Evolutionary conservation across 2,888 invertebrate species (phyloP).

Genomic region (Spisula subtruncata): DNA sequence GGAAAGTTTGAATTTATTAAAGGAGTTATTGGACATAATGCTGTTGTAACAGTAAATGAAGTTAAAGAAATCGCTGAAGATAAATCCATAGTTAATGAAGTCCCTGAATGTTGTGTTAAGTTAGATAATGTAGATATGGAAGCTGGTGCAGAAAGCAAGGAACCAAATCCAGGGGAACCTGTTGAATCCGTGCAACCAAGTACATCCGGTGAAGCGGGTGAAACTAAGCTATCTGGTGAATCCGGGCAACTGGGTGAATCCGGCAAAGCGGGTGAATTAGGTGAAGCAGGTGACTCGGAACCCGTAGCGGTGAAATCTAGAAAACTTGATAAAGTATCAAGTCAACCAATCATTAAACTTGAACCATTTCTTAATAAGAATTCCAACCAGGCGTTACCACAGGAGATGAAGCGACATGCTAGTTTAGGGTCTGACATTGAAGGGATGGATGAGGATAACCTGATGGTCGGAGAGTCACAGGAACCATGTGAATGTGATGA

Average conservation of each 20-base stretch:
- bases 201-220: too few species aligned
- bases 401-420: not conserved
- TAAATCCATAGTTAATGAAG: slow-evolving; percentile 2
- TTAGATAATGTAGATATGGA: not conserved
- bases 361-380: not conserved
- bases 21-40: slow-evolving; percentile 9
- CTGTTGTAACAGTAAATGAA: not conserved
- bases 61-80: not conserved
- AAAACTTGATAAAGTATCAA: slow-evolving; percentile 19
- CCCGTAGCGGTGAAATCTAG: slow-evolving; percentile 11
- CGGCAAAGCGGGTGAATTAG: too few species aligned
- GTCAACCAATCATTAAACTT: not conserved
- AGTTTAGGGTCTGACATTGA: slow-evolving; percentile 36
- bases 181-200: too few species aligned
- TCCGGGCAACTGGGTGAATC: too few species aligned
- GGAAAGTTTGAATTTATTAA: not conserved
- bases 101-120: not conserved
- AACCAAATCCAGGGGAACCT: not conserved
- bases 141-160: not conserved
- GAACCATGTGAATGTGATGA: slow-evolving; percentile 60
- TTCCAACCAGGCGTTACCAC: not conserved
- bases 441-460: not conserved
- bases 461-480: slow-evolving; percentile 22
- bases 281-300: not conserved
- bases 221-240: too few species aligned